phyloP scores from a whole-genome alignment of 2,113 vertebrate genomes.

The Copsychus sechellarum region DNA sequence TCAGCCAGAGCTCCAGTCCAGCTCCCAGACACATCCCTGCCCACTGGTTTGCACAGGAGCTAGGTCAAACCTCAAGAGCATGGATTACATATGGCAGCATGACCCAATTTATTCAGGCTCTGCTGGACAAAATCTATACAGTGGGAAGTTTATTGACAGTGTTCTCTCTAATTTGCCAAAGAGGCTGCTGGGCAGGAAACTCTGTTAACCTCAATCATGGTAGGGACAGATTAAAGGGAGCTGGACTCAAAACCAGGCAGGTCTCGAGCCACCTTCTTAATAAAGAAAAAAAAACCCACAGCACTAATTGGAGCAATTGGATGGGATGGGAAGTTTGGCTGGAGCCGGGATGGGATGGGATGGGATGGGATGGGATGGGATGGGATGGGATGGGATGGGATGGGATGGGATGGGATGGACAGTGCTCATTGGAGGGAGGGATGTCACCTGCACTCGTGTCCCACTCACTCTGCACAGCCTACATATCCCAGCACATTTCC shows the following conservation, averaged over 20 bases:
- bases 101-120: slow-evolving; percentile 14
- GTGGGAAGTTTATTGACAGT: neutral
- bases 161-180: slow-evolving; percentile 34
- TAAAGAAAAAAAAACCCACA: neutral
- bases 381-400: neutral
- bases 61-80: slow-evolving; percentile 19
- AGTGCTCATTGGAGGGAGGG: accelerated
- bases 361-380: neutral
- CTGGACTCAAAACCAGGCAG: neutral
- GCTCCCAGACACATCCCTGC: neutral
- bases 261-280: neutral
- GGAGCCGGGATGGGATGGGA: neutral
- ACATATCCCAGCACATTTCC: neutral
- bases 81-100: slow-evolving; percentile 22
- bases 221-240: neutral
- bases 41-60: neutral
- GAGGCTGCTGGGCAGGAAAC: slow-evolving; percentile 36
- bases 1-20: neutral
- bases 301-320: neutral
- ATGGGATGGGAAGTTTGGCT: neutral
- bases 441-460: neutral
- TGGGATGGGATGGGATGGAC: neutral
- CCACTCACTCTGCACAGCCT: neutral
- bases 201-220: neutral
- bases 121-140: neutral